phyloP scores from a whole-genome alignment of 2,797 vertebrate species.

The Mormyrus proboscirostris region DNA sequence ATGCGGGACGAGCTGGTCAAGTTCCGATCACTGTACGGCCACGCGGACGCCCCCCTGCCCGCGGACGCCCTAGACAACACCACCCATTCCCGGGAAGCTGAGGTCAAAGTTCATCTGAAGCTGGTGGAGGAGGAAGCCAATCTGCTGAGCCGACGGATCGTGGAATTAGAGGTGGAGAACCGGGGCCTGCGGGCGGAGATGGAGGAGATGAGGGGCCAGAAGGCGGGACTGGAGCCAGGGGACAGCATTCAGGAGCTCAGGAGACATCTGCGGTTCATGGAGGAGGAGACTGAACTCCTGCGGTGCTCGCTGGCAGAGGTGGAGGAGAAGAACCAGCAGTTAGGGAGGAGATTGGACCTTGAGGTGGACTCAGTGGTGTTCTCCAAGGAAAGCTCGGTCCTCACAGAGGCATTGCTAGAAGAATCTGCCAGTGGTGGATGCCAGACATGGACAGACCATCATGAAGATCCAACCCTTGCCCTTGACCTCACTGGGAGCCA shows the following conservation, averaged over 20 bases:
- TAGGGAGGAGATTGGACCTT: conserved; percentile 58
- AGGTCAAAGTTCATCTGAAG: conserved; percentile 86
- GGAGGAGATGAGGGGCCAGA: conserved; percentile 69
- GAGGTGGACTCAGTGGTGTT: conserved; percentile 59
- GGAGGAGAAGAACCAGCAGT: conserved; percentile 62
- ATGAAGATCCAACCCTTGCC: conserved; percentile 62
- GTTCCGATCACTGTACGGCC: conserved; percentile 79
- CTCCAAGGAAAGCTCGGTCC: conserved; percentile 65
- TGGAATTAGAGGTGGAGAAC: conserved; percentile 95
- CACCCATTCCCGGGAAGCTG: conserved; percentile 72
- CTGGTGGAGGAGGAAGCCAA: conserved; percentile 96
- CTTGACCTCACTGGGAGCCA: conserved; percentile 64
- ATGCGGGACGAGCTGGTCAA: conserved; percentile 84
- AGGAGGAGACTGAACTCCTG: conserved; percentile 67
- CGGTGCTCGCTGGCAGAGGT: conserved; percentile 61
- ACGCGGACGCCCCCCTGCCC: conserved; percentile 65
- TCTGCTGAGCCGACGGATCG: conserved; percentile 86
- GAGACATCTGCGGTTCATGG: conserved; percentile 60
- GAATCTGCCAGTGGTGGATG: conserved; percentile 58
- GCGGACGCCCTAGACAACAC: conserved; percentile 67
- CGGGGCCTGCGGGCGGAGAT: conserved; percentile 86
- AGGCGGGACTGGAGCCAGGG: conserved; percentile 52
- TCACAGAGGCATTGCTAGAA: conserved; percentile 69
- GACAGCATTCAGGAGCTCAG: conserved; percentile 40
- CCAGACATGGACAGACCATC: conserved; percentile 70